Percentiles rank a stretch among this genome's conserved stretches.
These are phyloP conservation scores for Charadrius vociferus DNA, from an alignment of 2,113 vertebrate species.

Conservation along the genomic window DNA sequence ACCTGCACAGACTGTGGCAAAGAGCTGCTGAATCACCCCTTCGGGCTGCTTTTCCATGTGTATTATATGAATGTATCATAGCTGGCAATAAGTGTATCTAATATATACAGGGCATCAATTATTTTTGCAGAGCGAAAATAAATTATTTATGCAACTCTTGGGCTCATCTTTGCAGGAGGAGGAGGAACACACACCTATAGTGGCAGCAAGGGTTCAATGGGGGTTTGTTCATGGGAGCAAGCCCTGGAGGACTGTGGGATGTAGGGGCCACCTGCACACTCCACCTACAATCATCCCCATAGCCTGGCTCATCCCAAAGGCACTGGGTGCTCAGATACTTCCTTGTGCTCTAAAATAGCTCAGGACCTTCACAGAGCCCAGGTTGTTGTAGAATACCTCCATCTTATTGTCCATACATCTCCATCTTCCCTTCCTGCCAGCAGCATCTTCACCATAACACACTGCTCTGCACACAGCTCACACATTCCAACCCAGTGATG, in stretches of 20 bases:
- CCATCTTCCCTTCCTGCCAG: background rate
- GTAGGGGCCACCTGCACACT: background rate
- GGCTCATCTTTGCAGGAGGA: background rate
- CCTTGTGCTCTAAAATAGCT: background rate
- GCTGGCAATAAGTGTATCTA: background rate
- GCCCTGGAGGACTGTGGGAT: background rate
- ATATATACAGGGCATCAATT: background rate
- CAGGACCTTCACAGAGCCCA: background rate
- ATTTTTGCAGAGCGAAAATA: background rate
- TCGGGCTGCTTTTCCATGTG: rapidly evolving
- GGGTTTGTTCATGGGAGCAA: background rate
- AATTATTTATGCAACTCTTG: background rate
- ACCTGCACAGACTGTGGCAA: background rate
- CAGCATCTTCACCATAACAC: background rate
- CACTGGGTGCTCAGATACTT: background rate
- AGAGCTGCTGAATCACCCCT: background rate
- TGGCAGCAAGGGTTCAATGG: background rate
- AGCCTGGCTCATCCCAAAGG: background rate
- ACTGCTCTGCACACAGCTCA: background rate
- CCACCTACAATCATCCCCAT: background rate
- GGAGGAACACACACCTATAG: rapidly evolving
- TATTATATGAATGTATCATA: background rate
- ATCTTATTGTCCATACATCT: too few species aligned
- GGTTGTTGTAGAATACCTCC: background rate
- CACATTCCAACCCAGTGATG: rapidly evolving